Conservation (phyloP, 2,888 invertebrate genomes). For the Stegophylla sp. region DNA sequence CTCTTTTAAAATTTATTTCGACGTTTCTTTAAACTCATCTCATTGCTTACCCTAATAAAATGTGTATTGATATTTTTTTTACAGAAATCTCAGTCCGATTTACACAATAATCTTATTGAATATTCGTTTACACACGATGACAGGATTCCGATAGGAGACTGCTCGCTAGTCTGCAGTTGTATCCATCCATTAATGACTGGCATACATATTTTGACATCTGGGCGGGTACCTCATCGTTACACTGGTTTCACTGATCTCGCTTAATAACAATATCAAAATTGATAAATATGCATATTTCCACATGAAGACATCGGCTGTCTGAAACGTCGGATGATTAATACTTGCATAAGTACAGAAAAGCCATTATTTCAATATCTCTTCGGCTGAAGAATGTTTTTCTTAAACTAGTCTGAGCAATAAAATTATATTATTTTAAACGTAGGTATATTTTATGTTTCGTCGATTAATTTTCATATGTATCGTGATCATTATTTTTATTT, state of each 20-base stretch:
- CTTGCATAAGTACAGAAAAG: constrained; percentile 11
- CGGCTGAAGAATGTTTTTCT: neutral
- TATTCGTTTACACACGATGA: constrained; percentile 27
- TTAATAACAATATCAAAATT: constrained; percentile 58
- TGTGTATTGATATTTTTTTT: neutral
- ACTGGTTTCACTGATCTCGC: constrained; percentile 43
- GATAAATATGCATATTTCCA: constrained; percentile 50
- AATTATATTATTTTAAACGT: neutral
- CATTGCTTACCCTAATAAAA: neutral
- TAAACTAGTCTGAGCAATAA: constrained; percentile 8
- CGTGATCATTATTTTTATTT: constrained; percentile 15
- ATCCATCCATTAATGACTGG: constrained; percentile 48
- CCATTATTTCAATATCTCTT: constrained; percentile 43
- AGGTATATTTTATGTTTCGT: constrained; percentile 14
- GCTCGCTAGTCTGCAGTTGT: constrained; percentile 18
- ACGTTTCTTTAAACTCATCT: neutral
- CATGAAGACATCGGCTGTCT: constrained; percentile 57
- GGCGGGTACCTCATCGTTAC: constrained; percentile 37
- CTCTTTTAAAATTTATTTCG: neutral
- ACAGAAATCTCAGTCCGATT: neutral
- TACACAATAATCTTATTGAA: neutral
- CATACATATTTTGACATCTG: constrained; percentile 53
- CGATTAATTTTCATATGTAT: neutral
- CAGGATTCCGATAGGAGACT: constrained; percentile 18
- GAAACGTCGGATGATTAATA: constrained; percentile 48